Evolutionary conservation across 2,888 invertebrate genomes (phyloP), one percentile per base, ranked within the genome.

Genomic region (Oscheius sp.): DNA sequence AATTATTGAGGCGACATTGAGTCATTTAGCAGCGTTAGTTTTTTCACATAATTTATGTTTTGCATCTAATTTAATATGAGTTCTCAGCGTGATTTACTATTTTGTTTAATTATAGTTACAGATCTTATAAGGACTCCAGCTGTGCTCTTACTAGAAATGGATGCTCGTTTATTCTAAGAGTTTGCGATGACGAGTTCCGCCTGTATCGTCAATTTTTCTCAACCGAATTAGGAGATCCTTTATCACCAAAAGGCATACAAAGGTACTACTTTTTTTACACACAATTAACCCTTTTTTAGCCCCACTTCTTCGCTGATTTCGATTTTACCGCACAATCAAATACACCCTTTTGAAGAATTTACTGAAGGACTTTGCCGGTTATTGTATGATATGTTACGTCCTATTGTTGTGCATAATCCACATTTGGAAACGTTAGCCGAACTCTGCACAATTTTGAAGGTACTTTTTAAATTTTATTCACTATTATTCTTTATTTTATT

Each of bases 401-500:
- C 99, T 0, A 93, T 94, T 84, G 93, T 99, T 72, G 96, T 99
- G 77, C 95, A 96, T 89, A 94, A 98, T 76, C 95, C 96, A 89
- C 98, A 99, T 89, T 91, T 99, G 88, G 99, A 99, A 91, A 97
- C 98, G 0, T 91, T 99, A 27, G 95, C 97, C 0, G 99, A 99
- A 89, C 92, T 99, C 64, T 98, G 98, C 89, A 93, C 94, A 53
- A 96, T 98, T 82, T 90, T 98, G 49, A 92, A 95, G 76, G 93
- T 64, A 64, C 94, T 63, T 13, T 27, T n/a, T 7, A 27, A n/a
- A 35, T 35, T 49, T n/a, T n/a, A n/a, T 18, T 23, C 52, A 18
- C 25, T 21, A 43, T 66, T 45, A 35, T 72, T 23, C 5, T 70
- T 55, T 52, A 18, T 45, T 55, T 45, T 43, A 45, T 12, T 46